Evolutionary conservation across 2,888 invertebrate species (phyloP), one percentile per base, ranked within the genome.

Genomic region (Margaritifera margaritifera): DNA sequence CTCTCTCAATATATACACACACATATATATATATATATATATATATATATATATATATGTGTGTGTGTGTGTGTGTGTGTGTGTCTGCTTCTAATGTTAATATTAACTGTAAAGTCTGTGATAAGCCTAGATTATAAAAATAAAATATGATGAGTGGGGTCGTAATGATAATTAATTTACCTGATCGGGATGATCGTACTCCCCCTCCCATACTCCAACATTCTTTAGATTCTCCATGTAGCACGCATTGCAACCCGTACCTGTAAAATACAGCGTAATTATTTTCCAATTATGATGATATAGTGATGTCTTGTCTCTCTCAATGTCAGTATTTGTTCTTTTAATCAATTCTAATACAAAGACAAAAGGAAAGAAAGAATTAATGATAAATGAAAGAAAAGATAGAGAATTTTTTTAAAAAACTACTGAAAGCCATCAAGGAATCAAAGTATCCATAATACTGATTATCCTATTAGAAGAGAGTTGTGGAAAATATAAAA

Each of bases 191-290:
- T 84, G 88, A 25, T 88, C 86, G 42, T 78, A 76, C 24, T 93
- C 93, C 3, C 93, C 94, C 80, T 95, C 94, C 90, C 95, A 96
- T 18, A 83, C 78, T 83, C 95, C 94, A 20, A 94, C 95, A 82
- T 96, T 95, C 82, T 94, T 93, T 31, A 96, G 93, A 80, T 93
- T 93, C 88, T 98, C 98, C 75, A 97, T 94, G 88, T 98, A 98
- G 89, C 97, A 97, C 24, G 96, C 97, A 90, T 98, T 98, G 79
- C 95, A 95, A 65, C 98, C 98, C 15, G 98, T 98, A 79, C 97
- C 96, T 93, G 89, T 80, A 83, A 87, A 64, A 65, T 42, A 15
- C 11, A 31, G 31, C 8, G 31, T 1, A 6, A 15, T 53, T 68
- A 66, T 25, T 42, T 42, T 42, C 42, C 0, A 1, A 42, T 42